phyloP scores from a whole-genome alignment of 2,797 vertebrate species.

The Chiroxiphia lanceolata region DNA sequence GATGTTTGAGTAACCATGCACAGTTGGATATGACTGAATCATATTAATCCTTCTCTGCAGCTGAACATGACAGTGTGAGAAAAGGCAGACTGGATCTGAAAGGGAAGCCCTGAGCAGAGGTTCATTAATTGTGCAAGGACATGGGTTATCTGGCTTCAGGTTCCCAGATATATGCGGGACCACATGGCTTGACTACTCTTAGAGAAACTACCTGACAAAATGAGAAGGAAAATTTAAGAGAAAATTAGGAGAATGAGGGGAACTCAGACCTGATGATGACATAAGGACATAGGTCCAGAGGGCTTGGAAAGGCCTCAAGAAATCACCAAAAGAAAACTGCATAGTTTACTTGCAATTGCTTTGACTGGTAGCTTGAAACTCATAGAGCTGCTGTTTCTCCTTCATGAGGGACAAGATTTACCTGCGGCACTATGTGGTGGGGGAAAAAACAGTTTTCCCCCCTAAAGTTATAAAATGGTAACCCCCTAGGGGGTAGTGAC shows the following conservation, averaged over 20 bases:
- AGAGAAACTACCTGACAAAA: background rate
- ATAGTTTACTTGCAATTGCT: background rate
- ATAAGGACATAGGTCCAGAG: background rate
- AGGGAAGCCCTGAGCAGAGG: background rate
- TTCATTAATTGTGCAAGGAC: background rate
- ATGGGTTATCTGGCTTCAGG: background rate
- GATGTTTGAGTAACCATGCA: background rate
- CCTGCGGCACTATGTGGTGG: background rate
- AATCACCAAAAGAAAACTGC: background rate
- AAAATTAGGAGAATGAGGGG: background rate
- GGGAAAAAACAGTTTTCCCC: no score
- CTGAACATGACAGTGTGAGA: fast-evolving
- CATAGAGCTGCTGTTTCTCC: background rate
- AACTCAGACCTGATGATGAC: background rate
- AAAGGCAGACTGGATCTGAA: background rate
- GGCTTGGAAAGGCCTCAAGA: background rate
- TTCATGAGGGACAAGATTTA: background rate
- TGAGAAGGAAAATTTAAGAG: background rate
- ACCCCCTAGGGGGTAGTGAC: no score
- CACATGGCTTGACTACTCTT: background rate
- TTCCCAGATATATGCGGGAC: background rate
- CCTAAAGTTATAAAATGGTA: no score
- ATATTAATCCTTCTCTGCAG: background rate
- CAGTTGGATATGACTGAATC: background rate
- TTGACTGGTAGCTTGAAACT: background rate